Percentiles rank a stretch among this genome's conserved stretches.
Conservation (phyloP, 2,113 vertebrate species). For the Rostratula benghalensis region DNA sequence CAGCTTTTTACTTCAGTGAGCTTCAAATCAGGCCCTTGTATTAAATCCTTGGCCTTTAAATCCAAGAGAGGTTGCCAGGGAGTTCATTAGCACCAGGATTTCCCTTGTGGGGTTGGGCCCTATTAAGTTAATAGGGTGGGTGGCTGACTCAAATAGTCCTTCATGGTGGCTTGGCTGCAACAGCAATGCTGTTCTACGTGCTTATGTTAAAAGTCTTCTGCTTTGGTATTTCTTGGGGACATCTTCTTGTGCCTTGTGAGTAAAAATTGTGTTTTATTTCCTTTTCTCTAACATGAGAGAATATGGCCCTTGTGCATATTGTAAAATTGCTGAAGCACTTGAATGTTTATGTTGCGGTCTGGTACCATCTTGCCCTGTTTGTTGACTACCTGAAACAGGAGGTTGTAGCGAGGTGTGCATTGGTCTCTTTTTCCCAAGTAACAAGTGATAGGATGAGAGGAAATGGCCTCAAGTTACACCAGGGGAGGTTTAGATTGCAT, state of each 20-base stretch:
- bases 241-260: neutral
- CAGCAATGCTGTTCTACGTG: rapidly evolving
- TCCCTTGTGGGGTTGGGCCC: neutral
- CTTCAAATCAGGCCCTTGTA: neutral
- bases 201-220: neutral
- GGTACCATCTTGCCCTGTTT: neutral
- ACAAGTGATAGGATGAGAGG: neutral
- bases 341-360: neutral
- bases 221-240: neutral
- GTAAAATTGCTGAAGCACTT: neutral
- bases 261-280: neutral
- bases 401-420: too few species aligned
- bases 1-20: neutral
- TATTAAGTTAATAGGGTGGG: neutral
- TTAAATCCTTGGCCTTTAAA: neutral
- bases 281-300: neutral
- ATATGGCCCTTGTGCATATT: rapidly evolving
- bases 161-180: neutral
- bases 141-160: neutral
- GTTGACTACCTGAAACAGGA: neutral
- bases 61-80: neutral
- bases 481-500: neutral
- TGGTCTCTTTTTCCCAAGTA: neutral
- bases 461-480: rapidly evolving
- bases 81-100: neutral